These are phyloP conservation scores for Acrocephalus kingi DNA, from an alignment of 2,113 vertebrate genomes.

Conservation along the genomic window DNA sequence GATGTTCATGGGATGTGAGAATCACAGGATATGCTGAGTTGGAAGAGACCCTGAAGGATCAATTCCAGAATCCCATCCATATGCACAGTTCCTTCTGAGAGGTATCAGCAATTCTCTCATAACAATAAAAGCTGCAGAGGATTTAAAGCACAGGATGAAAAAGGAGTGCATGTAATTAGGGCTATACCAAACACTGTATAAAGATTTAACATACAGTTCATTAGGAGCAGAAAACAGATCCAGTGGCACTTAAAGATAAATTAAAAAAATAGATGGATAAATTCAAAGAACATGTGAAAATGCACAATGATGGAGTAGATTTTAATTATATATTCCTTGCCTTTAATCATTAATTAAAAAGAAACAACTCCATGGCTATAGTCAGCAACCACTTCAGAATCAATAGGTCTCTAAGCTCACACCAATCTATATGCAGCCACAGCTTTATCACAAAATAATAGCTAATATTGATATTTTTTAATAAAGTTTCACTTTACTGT, in stretches of 20 bases:
- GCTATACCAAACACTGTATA: background rate
- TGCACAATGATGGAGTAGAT: background rate
- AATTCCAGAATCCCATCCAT: background rate
- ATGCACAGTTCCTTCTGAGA: background rate
- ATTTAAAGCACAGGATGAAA: background rate
- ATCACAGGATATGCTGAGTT: background rate
- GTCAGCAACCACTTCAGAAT: slow-evolving; percentile 38
- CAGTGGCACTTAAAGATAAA: background rate
- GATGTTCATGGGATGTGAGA: background rate
- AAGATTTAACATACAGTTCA: background rate
- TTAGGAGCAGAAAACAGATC: background rate
- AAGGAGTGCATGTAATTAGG: background rate
- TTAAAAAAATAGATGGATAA: background rate
- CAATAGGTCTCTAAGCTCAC: slow-evolving; percentile 11
- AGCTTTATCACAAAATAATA: slow-evolving; percentile 60
- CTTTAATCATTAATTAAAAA: slow-evolving; percentile 24
- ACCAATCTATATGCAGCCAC: slow-evolving; percentile 20
- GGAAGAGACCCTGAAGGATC: background rate
- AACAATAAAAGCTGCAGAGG: background rate
- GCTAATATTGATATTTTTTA: slow-evolving; percentile 60
- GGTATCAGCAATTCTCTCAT: background rate
- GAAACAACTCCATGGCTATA: slow-evolving; percentile 3
- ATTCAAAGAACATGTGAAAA: background rate
- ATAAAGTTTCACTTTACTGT: slow-evolving; percentile 50
- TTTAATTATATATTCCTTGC: background rate